Percentiles rank a stretch among this genome's conserved stretches.
Conservation (phyloP, 2,113 vertebrate genomes). For the Orycteropus afer region DNA sequence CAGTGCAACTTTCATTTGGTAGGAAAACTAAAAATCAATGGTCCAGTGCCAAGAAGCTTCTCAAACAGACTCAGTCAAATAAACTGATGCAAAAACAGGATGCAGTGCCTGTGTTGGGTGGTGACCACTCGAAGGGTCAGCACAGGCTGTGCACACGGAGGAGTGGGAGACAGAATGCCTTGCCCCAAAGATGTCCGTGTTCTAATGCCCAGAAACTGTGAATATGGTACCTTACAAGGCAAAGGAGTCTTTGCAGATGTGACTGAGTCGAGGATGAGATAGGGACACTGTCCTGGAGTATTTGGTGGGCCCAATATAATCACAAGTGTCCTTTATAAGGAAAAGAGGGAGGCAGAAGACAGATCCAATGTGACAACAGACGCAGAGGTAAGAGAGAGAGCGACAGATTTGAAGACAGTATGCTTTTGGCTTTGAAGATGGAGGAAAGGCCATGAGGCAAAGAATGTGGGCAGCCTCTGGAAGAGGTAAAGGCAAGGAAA, state of each 20-base stretch:
- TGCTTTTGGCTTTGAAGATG: background rate
- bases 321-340: background rate
- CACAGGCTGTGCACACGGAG: background rate
- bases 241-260: background rate
- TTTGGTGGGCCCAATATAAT: background rate
- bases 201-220: background rate
- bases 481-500: too few species aligned
- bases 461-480: background rate
- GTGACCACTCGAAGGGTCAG: background rate
- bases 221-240: accelerated
- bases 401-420: accelerated
- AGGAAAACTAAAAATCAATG: background rate
- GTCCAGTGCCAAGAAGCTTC: too few species aligned
- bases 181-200: accelerated
- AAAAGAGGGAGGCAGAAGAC: background rate
- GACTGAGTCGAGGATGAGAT: background rate
- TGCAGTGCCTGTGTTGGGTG: too few species aligned
- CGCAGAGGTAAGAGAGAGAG: background rate
- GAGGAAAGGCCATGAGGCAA: background rate
- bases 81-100: too few species aligned
- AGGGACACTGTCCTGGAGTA: background rate
- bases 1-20: accelerated
- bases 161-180: accelerated
- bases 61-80: background rate
- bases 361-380: background rate